A percentile compares a stretch with the other conserved stretches of the same genome.
phyloP scores from a whole-genome alignment of 30 jellyfish, hydroid and myxozoan genomes.

The Hydractinia symbiolongicarpus region DNA sequence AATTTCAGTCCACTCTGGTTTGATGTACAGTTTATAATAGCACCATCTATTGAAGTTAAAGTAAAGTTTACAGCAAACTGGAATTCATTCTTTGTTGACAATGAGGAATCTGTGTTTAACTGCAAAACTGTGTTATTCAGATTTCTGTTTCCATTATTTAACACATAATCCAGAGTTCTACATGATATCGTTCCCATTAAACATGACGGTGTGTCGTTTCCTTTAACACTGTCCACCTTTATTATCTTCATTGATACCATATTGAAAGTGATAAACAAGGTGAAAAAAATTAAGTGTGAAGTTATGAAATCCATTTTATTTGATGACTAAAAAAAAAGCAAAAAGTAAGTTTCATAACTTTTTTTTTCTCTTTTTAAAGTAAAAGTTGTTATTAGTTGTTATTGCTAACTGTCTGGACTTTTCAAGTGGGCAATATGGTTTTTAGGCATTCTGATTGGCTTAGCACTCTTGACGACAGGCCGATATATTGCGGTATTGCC shows the following conservation, averaged over 20 bases:
- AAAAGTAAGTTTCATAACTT: no score
- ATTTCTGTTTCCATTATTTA: constrained; percentile 35
- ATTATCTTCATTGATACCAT: neutral
- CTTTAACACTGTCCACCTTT: neutral
- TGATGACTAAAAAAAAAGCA: no score
- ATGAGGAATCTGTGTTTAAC: constrained; percentile 22
- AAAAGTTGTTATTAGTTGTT: no score
- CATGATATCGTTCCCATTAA: constrained; percentile 33
- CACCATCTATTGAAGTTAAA: constrained; percentile 4
- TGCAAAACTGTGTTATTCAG: constrained; percentile 23
- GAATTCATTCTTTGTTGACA: constrained; percentile 22
- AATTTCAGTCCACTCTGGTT: constrained; percentile 39
- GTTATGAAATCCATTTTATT: no score
- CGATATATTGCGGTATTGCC: no score
- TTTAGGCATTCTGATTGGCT: no score
- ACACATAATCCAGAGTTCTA: constrained; percentile 42
- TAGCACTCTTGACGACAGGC: no score
- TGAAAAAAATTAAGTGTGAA: no score
- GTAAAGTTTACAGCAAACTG: constrained; percentile 15
- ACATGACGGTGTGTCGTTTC: neutral
- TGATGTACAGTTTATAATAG: constrained; percentile 28
- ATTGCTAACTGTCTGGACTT: no score
- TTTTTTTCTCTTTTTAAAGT: no score
- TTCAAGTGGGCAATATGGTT: no score
- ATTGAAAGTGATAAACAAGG: no score